Conservation (phyloP, 2,797 vertebrate genomes). For the Peromyscus aztecus region DNA sequence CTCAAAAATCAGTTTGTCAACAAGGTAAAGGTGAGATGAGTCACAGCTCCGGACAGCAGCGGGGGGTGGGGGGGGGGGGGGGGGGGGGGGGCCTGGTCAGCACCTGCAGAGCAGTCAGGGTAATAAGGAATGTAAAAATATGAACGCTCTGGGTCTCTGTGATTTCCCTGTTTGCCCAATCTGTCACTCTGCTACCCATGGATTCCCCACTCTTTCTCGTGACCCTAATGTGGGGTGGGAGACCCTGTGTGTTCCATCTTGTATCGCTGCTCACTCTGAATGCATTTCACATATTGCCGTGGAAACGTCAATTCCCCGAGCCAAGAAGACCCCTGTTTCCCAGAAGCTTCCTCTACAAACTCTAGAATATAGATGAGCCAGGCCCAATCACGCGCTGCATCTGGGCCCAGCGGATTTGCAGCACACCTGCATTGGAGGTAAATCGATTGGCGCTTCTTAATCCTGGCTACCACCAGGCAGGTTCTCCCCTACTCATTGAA, state of each 20-base stretch:
- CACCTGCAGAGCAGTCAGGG: constrained; percentile 52
- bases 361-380: constrained; percentile 71
- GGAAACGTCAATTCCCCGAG: constrained; percentile 83
- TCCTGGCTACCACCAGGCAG: constrained; percentile 81
- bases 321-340: constrained; percentile 81
- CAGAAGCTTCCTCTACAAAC: constrained; percentile 76
- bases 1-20: constrained; percentile 15
- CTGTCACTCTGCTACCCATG: constrained; percentile 66
- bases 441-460: constrained; percentile 85
- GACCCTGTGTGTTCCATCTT: constrained; percentile 68
- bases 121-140: constrained; percentile 79
- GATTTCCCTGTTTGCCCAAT: constrained; percentile 78
- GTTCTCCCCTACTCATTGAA: constrained; percentile 82
- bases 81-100: background rate
- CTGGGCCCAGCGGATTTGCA: constrained; percentile 76
- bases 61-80: background rate
- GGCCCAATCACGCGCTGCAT: constrained; percentile 66
- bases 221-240: constrained; percentile 77
- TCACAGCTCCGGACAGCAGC: constrained; percentile 39
- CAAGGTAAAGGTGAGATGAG: constrained; percentile 37
- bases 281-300: constrained; percentile 80
- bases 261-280: constrained; percentile 67
- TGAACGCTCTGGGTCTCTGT: constrained; percentile 77
- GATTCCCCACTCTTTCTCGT: constrained; percentile 69
- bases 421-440: constrained; percentile 84